Evolutionary conservation across 1,140 invertebrate species (phyloP).

Genomic region (Ectropis grisescens): DNA sequence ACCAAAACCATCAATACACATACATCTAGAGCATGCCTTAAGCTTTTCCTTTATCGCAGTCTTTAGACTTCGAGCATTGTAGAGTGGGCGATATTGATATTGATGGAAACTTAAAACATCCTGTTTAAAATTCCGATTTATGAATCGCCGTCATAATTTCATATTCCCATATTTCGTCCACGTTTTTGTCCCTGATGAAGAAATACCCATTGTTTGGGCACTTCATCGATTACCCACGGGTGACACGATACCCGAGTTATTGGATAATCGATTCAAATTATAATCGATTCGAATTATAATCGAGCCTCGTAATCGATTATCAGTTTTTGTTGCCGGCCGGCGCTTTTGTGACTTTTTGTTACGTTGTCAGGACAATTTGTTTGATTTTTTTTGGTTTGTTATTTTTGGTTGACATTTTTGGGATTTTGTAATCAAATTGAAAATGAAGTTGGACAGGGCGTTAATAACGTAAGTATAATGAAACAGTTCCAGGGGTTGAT

Average conservation of each 20-base stretch:
- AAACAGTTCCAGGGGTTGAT: too few species aligned
- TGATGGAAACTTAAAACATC: slow-evolving; percentile 17
- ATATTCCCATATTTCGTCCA: slow-evolving; percentile 42
- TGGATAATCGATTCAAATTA: slow-evolving; percentile 41
- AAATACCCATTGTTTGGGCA: slow-evolving; percentile 40
- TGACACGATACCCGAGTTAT: slow-evolving; percentile 25
- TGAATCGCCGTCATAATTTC: slow-evolving; percentile 15
- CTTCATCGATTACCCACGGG: slow-evolving; percentile 29
- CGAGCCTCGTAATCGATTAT: slow-evolving; percentile 32
- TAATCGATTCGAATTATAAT: slow-evolving; percentile 35
- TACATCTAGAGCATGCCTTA: too few species aligned
- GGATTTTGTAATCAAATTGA: too few species aligned
- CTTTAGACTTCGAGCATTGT: too few species aligned
- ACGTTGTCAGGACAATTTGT: slow-evolving; percentile 9
- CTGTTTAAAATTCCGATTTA: slow-evolving; percentile 17
- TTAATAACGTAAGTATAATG: too few species aligned
- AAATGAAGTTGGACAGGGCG: too few species aligned
- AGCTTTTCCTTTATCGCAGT: too few species aligned
- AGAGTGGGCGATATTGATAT: too few species aligned
- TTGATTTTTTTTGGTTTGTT: slow-evolving; percentile 3
- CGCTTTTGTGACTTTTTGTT: slow-evolving; percentile 23
- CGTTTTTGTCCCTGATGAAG: slow-evolving; percentile 51
- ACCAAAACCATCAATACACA: too few species aligned
- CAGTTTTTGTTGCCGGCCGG: slow-evolving; percentile 31
- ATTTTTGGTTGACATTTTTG: too few species aligned